Conservation (phyloP, 2,888 invertebrate species). For the Drosophila sordidapex region DNA sequence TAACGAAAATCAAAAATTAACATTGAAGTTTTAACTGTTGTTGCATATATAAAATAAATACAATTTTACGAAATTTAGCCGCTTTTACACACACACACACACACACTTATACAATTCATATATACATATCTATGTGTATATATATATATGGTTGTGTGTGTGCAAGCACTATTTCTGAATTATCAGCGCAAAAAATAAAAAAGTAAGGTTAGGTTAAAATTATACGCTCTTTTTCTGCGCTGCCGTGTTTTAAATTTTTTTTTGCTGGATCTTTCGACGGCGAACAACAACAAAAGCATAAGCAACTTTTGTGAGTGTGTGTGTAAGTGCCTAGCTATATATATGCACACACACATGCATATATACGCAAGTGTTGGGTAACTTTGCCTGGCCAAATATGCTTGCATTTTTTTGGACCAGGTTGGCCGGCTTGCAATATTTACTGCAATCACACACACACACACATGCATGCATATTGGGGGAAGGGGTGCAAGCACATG, state of each 20-base stretch:
- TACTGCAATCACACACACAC: slow-evolving; percentile 28
- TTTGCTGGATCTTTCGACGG: slow-evolving; percentile 79
- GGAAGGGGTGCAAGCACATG: slow-evolving; percentile 19
- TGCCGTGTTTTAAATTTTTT: slow-evolving; percentile 61
- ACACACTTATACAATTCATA: slow-evolving; percentile 15
- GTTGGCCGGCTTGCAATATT: slow-evolving; percentile 69
- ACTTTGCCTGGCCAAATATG: slow-evolving; percentile 55
- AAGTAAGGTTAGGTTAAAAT: slow-evolving; percentile 79
- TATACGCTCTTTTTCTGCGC: slow-evolving; percentile 65
- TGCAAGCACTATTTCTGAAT: slow-evolving; percentile 73
- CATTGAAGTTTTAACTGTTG: slow-evolving; percentile 1
- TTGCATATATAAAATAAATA: slow-evolving; percentile 39
- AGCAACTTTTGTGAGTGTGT: slow-evolving; percentile 27
- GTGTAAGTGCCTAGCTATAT: slow-evolving; percentile 37
- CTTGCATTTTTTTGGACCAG: slow-evolving; percentile 46
- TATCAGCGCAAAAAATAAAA: slow-evolving; percentile 74
- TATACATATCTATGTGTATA: slow-evolving; percentile 9
- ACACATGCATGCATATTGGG: slow-evolving; percentile 15
- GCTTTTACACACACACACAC: slow-evolving; percentile 35
- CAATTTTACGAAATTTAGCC: slow-evolving; percentile 46
- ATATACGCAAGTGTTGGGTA: slow-evolving; percentile 67
- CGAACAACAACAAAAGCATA: slow-evolving; percentile 46
- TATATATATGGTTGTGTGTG: slow-evolving; percentile 24
- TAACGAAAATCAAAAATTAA: slow-evolving; percentile 14
- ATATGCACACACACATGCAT: slow-evolving; percentile 23